These are phyloP conservation scores for Lerema accius DNA, from an alignment of 1,140 invertebrate species.

Conservation along the genomic window DNA sequence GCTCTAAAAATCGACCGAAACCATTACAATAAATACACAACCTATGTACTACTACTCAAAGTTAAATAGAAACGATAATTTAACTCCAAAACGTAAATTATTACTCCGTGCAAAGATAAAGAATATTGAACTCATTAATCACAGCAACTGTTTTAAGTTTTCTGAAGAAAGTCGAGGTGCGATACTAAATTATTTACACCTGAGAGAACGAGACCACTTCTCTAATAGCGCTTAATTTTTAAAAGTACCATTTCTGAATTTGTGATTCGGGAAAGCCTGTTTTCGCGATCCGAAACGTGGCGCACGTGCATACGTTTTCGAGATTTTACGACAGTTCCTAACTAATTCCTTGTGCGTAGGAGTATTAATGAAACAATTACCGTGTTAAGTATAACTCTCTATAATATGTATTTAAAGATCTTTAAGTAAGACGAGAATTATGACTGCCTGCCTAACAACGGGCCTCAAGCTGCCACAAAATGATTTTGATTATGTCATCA, in stretches of 20 bases:
- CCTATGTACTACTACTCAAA: neutral
- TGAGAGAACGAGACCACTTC: neutral
- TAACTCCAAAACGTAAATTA: slow-evolving; percentile 5
- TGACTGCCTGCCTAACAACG: no score
- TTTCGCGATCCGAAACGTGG: slow-evolving; percentile 2
- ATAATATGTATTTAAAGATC: no score
- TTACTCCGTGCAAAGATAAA: slow-evolving; percentile 11
- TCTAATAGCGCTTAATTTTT: slow-evolving; percentile 17
- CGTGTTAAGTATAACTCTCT: no score
- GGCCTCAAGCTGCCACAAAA: no score
- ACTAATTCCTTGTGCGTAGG: slow-evolving; percentile 18
- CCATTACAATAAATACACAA: neutral
- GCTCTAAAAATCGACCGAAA: slow-evolving; percentile 5
- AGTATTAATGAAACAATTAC: neutral
- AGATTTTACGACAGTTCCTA: slow-evolving; percentile 22
- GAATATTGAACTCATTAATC: slow-evolving; percentile 16
- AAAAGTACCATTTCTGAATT: slow-evolving; percentile 9
- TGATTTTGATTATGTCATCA: no score
- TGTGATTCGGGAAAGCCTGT: slow-evolving; percentile 9
- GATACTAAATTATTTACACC: slow-evolving; percentile 17
- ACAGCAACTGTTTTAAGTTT: slow-evolving; percentile 6
- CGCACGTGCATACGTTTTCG: slow-evolving; percentile 23
- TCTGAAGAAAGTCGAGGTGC: slow-evolving; percentile 6
- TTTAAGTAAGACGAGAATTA: no score
- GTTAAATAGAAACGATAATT: neutral